Evolutionary conservation across 2,888 invertebrate genomes (phyloP), one percentile per base, ranked within the genome.

Genomic region (Strigamia maritima): DNA sequence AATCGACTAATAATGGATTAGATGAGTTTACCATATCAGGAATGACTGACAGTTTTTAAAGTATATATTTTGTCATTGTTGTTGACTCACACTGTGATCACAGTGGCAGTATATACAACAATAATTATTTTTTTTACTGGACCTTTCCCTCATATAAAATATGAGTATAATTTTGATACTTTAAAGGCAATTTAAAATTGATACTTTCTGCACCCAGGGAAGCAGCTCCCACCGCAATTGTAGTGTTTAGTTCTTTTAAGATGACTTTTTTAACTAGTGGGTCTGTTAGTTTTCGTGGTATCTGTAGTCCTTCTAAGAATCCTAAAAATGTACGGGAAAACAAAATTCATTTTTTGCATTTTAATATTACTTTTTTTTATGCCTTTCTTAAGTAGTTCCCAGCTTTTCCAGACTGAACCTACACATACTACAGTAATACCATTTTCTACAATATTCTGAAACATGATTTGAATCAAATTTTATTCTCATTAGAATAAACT

Each of bases 371-470:
- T 35, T 28, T 19, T 14, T 0, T 35, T 8, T 44, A 31, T 81
- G 82, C 94, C 95, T 2, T 90, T 87, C 83, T 91, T 89, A 81
- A 98, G 85, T 31, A 92, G 88, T 4, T 90, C 87, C 96, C 97
- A 98, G 84, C 97, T 97, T 81, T 93, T 90, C 94, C 95, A 98
- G 0, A 98, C 96, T 0, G 96, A 96, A 0, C 98, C 98, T 0
- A 97, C 94, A 85, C 97, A 97, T 0, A 96, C 91, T 0, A 98
- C 90, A 76, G 91, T 90, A 65, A 95, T 84, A 0, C 92, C 92
- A 24, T 85, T 85, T 24, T 87, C 83, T 65, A 87, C 86, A 76
- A 91, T 85, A 80, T 88, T 88, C 87, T 90, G 84, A 16, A 83
- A 81, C 81, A 79, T 65, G 81, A n/a, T 44, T 31, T 38, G 22